phyloP scores from a whole-genome alignment of 2,113 vertebrate genomes.

The Heterotilapia buettikoferi region DNA sequence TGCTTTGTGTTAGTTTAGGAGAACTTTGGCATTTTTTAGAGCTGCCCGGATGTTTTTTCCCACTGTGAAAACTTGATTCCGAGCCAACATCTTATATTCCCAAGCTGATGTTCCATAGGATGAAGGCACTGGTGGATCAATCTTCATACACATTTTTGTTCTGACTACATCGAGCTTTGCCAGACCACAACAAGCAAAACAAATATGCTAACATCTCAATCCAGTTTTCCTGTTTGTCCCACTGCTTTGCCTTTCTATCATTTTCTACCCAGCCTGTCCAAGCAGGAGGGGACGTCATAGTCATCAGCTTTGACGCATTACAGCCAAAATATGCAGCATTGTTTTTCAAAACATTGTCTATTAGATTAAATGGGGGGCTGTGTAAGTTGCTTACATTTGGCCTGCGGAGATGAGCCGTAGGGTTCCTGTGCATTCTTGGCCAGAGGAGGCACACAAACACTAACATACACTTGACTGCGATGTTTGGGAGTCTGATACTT shows the following conservation, averaged over 20 bases:
- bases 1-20: not conserved
- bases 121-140: not conserved
- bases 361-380: slow-evolving; percentile 29
- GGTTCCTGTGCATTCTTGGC: not conserved
- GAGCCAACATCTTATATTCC: not conserved
- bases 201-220: not conserved
- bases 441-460: not conserved
- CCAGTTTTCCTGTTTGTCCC: not conserved
- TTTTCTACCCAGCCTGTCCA: not conserved
- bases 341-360: slow-evolving; percentile 50
- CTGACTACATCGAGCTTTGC: not conserved
- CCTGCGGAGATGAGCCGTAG: not conserved
- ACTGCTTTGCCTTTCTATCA: not conserved
- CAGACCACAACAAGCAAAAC: slow-evolving; percentile 26
- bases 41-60: not conserved
- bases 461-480: not conserved
- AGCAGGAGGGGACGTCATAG: not conserved
- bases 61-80: not conserved
- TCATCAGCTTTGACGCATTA: slow-evolving; percentile 30
- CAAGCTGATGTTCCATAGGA: not conserved
- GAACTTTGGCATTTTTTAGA: not conserved
- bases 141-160: not conserved
- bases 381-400: slow-evolving; percentile 10
- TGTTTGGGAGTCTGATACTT: not conserved
- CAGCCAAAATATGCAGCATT: slow-evolving; percentile 15